Percentiles rank a stretch among this genome's conserved stretches.
These are phyloP conservation scores for Megaceryle alcyon DNA, from an alignment of 2,797 vertebrate genomes.

Conservation along the genomic window DNA sequence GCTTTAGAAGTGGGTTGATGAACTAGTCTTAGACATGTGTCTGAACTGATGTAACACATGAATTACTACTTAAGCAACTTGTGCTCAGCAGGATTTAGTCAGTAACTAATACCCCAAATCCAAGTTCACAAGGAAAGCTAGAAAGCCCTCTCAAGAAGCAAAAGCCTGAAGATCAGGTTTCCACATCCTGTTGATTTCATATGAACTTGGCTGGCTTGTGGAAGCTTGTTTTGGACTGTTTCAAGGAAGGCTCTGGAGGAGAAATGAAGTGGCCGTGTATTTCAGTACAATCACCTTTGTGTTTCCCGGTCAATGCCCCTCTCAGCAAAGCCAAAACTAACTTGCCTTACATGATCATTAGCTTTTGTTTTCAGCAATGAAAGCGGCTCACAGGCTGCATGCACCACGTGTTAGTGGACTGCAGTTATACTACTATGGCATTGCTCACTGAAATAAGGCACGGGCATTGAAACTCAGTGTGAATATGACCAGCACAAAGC, in stretches of 20 bases:
- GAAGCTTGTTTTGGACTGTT: constrained; percentile 68
- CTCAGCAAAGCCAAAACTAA: constrained; percentile 41
- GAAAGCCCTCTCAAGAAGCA: constrained; percentile 30
- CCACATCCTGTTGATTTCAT: constrained; percentile 69
- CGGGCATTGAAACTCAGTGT: background rate
- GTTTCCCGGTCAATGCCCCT: background rate
- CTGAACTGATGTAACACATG: constrained; percentile 22
- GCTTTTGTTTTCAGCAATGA: constrained; percentile 15
- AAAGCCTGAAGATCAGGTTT: constrained; percentile 55
- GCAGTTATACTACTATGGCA: background rate
- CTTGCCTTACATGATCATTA: constrained; percentile 14
- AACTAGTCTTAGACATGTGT: constrained; percentile 13
- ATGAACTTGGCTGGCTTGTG: constrained; percentile 47
- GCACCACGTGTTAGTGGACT: background rate
- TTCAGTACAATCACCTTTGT: constrained; percentile 37
- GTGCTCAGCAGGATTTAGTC: constrained; percentile 37
- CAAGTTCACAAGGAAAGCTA: constrained; percentile 17
- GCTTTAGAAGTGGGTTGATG: constrained; percentile 18
- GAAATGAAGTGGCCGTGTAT: background rate
- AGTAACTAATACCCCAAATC: constrained; percentile 15
- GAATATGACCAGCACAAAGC: background rate
- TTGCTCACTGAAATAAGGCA: background rate
- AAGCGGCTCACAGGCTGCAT: background rate
- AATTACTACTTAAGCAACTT: constrained; percentile 56
- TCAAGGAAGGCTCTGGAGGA: background rate